phyloP scores from a whole-genome alignment of 2,888 invertebrate genomes.

The Unio delphinus region DNA sequence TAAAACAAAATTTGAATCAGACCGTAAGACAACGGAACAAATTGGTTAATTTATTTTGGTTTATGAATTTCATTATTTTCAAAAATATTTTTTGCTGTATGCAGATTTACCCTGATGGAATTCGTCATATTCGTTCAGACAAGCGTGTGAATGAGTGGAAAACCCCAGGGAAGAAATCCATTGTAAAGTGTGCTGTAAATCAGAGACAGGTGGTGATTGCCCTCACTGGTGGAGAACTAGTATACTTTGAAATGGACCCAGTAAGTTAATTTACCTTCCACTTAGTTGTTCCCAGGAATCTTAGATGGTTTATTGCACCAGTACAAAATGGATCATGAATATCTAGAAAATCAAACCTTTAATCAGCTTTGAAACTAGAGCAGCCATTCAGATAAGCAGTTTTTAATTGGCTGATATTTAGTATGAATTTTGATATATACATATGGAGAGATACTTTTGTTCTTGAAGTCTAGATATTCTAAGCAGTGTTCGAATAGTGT shows the following conservation, averaged over 20 bases:
- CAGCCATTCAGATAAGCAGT: no score
- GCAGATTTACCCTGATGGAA: constrained; percentile 96
- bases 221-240: constrained; percentile 95
- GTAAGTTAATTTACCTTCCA: constrained; percentile 77
- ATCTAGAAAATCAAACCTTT: no score
- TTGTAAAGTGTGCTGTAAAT: constrained; percentile 98
- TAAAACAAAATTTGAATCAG: neutral
- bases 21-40: neutral
- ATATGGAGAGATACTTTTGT: no score
- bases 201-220: constrained; percentile 99
- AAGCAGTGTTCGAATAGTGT: no score
- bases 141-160: constrained; percentile 99
- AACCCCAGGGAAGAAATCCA: constrained; percentile 96
- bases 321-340: no score
- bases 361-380: no score
- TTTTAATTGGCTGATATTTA: no score
- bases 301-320: no score
- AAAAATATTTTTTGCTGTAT: constrained; percentile 18
- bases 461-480: no score
- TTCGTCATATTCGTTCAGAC: constrained; percentile 97
- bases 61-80: neutral
- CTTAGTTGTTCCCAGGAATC: neutral
- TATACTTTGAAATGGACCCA: constrained; percentile 99
- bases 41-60: neutral
- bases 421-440: no score